Evolutionary conservation across 1,140 invertebrate species (phyloP).

Genomic region (Drosophila triauraria): DNA sequence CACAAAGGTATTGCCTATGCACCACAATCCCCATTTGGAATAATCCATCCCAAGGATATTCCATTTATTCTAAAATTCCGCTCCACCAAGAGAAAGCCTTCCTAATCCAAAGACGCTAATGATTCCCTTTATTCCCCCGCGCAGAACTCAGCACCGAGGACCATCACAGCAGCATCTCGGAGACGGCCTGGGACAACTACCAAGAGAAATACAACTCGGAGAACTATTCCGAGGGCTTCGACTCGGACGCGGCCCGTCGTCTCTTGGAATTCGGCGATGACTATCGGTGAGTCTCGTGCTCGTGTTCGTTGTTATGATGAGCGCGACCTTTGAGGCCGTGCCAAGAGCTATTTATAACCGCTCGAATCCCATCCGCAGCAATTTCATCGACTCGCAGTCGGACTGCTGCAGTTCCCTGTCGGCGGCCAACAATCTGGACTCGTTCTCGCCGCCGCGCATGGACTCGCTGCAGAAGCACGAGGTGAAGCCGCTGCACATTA

Average conservation of each 20-base stretch:
- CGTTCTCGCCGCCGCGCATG: conserved; percentile 86
- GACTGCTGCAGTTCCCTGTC: conserved; percentile 92
- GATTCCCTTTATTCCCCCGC: background rate
- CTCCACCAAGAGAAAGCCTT: background rate
- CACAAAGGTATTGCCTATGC: conserved; percentile 73
- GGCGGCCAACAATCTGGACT: conserved; percentile 87
- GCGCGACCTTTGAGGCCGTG: conserved; percentile 26
- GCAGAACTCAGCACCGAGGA: conserved; percentile 87
- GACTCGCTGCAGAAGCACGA: conserved; percentile 81
- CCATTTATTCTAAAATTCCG: no score
- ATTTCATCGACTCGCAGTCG: conserved; percentile 93
- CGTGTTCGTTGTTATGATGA: conserved; percentile 57
- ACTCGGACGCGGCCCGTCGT: conserved; percentile 92
- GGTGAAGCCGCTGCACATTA: conserved; percentile 68
- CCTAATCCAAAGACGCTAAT: background rate
- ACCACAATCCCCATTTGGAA: conserved; percentile 26
- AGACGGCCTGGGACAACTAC: conserved; percentile 93
- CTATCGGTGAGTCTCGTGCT: conserved; percentile 88
- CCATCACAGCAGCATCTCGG: conserved; percentile 93
- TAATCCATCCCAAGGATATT: background rate
- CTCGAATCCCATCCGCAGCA: conserved; percentile 54
- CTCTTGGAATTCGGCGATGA: conserved; percentile 96
- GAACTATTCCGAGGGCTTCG: conserved; percentile 95
- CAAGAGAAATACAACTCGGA: conserved; percentile 97
- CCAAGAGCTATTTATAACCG: conserved; percentile 58